Evolutionary conservation across 2,797 vertebrate genomes (phyloP).

Genomic region (Artibeus jamaicensis): DNA sequence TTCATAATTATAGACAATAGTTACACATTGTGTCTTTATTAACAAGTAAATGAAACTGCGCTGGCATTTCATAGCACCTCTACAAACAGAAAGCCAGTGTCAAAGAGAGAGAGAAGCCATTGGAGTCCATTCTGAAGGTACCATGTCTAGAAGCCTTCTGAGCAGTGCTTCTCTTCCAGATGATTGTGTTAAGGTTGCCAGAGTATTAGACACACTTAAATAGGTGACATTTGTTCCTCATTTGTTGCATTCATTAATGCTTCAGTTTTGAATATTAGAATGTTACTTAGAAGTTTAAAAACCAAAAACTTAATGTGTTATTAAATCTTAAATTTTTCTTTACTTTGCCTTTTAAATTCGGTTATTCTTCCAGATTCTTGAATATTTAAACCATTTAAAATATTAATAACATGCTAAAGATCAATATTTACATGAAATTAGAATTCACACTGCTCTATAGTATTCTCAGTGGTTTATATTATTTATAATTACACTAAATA

Average conservation of each 20-base stretch:
- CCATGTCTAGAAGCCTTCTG: not conserved
- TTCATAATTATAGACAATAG: not conserved
- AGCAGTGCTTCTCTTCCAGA: not conserved
- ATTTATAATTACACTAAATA: conserved; percentile 17
- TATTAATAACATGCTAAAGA: conserved; percentile 16
- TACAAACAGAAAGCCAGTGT: not conserved
- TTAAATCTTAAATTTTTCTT: conserved; percentile 34
- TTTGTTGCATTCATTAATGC: not conserved
- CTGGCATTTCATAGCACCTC: not conserved
- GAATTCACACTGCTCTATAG: not conserved
- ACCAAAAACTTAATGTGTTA: conserved; percentile 13
- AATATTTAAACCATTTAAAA: conserved; percentile 59
- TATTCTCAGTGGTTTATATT: conserved; percentile 31
- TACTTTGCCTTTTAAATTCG: conserved; percentile 46
- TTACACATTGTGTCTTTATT: not conserved
- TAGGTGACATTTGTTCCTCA: conserved; percentile 12
- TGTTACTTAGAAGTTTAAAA: conserved; percentile 29
- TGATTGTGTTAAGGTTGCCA: not conserved
- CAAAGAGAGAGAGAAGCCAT: not conserved
- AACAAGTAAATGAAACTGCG: not conserved
- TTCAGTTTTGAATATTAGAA: conserved; percentile 28
- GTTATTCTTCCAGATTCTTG: conserved; percentile 23
- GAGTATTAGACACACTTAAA: not conserved
- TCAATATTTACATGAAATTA: conserved; percentile 46
- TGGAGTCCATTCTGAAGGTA: not conserved